Evolutionary conservation across 2,113 vertebrate genomes (phyloP), one percentile per base, ranked within the genome.

Genomic region (Anser cygnoides): DNA sequence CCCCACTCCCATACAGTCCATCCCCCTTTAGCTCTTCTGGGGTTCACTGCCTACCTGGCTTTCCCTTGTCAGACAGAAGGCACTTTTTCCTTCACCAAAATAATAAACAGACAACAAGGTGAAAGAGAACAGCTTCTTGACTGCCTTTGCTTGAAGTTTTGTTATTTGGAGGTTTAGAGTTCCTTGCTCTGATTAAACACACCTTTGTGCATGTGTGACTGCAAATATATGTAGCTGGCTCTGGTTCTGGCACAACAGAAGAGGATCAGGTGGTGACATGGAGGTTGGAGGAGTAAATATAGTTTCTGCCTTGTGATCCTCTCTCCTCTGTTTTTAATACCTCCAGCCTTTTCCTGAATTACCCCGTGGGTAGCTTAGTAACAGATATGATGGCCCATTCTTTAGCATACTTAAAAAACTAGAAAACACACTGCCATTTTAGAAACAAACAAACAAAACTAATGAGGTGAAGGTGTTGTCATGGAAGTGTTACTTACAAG

Each of bases 391-490:
- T 37, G 18, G 31, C 33, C 75, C 55, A 62, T 78, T 92, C 87
- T 95, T 96, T 33, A 74, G 22, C 5, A 2, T n/a, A 63, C 55
- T 93, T 93, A 23, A 31, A 72, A 93, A 90, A 8, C 17, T 44
- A 66, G n/a, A 79, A 96, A 93, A 94, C 49, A 63, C 3, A 44
- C 58, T 70, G 75, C 49, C 68, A 73, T 90, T 84, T 73, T 76
- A 54, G 84, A 78, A 96, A 65, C 84, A 95, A 96, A 46, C 58
- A 90, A 86, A 80, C 63, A 58, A 52, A 84, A 68, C 81, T 92
- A 90, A 91, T 54, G 52, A 94, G 91, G 78, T 29, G 33, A 73
- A 91, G 54, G 85, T 92, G 72, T 94, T 92, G 81, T 93, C 96
- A 92, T 70, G 89, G 93, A 87, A 68, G 82, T 84, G 20, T 77